Evolutionary conservation across 2,797 vertebrate species (phyloP).

Genomic region (Pristis pectinata): DNA sequence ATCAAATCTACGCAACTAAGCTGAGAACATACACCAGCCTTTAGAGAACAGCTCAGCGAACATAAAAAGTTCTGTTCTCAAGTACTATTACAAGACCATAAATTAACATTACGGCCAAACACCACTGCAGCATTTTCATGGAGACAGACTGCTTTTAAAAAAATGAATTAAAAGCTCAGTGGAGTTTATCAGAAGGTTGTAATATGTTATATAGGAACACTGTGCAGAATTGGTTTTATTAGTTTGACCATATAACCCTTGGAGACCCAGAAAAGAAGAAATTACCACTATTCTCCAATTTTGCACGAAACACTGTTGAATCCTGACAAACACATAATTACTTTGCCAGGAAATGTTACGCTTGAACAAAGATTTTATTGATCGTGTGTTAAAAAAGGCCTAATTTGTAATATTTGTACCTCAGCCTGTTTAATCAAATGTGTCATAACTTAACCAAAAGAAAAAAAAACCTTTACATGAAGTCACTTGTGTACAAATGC

Average conservation of each 20-base stretch:
- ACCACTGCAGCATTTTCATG: slow-evolving; percentile 26
- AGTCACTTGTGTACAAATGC: not conserved
- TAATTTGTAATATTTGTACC: slow-evolving; percentile 30
- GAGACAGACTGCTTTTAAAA: slow-evolving; percentile 24
- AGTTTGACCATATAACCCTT: slow-evolving; percentile 37
- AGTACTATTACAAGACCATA: slow-evolving; percentile 26
- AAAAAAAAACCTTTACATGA: not conserved
- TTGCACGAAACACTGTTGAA: slow-evolving; percentile 22
- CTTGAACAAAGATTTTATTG: slow-evolving; percentile 24
- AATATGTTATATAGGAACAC: slow-evolving; percentile 34
- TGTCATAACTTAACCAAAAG: slow-evolving; percentile 2
- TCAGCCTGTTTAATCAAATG: not conserved
- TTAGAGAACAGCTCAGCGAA: not conserved
- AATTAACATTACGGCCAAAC: slow-evolving; percentile 36
- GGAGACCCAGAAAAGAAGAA: slow-evolving; percentile 24
- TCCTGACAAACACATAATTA: slow-evolving; percentile 1
- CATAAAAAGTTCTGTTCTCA: slow-evolving; percentile 33
- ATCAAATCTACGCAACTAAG: slow-evolving; percentile 30
- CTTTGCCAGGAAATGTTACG: slow-evolving; percentile 1
- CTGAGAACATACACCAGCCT: slow-evolving; percentile 27
- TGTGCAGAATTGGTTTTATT: slow-evolving; percentile 35
- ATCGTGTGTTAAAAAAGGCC: not conserved
- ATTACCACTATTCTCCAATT: slow-evolving; percentile 9
- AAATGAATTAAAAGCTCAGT: slow-evolving; percentile 35
- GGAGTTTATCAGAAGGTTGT: slow-evolving; percentile 35